phyloP scores from a whole-genome alignment of 2,888 invertebrate species.

The Brenthis hecate region DNA sequence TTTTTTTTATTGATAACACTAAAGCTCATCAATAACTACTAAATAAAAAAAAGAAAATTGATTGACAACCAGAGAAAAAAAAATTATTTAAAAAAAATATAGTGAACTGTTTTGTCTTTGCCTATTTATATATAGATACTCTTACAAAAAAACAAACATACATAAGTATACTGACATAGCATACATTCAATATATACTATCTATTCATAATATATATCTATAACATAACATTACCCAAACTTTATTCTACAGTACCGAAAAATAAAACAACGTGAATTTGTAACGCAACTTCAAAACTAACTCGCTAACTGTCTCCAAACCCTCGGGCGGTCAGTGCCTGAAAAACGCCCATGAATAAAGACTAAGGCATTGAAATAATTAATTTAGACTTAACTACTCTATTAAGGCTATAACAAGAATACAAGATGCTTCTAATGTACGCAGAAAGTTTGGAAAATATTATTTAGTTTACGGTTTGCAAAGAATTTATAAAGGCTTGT shows the following conservation, averaged over 20 bases:
- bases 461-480: slow-evolving; percentile 41
- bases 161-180: too few species aligned
- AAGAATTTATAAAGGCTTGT: slow-evolving; percentile 29
- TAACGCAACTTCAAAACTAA: slow-evolving; percentile 28
- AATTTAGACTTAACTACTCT: slow-evolving; percentile 25
- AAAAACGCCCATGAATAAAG: slow-evolving; percentile 24
- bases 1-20: too few species aligned
- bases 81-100: too few species aligned
- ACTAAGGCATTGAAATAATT: slow-evolving; percentile 35
- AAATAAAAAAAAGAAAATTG: too few species aligned
- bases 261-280: slow-evolving; percentile 20
- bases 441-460: slow-evolving; percentile 41
- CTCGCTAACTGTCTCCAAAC: slow-evolving; percentile 23
- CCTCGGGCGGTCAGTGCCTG: slow-evolving; percentile 27
- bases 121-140: too few species aligned
- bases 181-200: too few species aligned
- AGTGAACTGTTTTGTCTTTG: too few species aligned
- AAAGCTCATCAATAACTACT: too few species aligned
- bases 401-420: slow-evolving; percentile 39
- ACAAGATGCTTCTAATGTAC: slow-evolving; percentile 43
- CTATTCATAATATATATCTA: too few species aligned
- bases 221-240: not conserved
- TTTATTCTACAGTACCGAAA: slow-evolving; percentile 1
- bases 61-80: too few species aligned
- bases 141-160: too few species aligned